phyloP scores from a whole-genome alignment of 2,888 invertebrate species.

The Tetranychus truncatus region DNA sequence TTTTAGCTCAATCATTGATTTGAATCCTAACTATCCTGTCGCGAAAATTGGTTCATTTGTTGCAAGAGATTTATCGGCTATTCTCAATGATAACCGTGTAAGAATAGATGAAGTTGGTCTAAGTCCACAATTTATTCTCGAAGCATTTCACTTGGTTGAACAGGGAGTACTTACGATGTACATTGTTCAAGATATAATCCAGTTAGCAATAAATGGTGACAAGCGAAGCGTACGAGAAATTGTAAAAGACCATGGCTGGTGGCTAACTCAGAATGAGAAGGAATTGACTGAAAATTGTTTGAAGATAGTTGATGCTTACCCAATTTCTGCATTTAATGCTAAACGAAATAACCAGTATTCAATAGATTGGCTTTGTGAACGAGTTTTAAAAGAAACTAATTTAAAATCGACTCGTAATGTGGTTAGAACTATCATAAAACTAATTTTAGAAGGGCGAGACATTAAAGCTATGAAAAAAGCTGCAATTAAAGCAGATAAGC shows the following conservation, averaged over 20 bases:
- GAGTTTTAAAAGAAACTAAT: not conserved
- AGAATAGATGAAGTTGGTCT: not conserved
- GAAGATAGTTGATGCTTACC: not conserved
- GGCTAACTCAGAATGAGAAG: not conserved
- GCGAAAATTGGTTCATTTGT: not conserved
- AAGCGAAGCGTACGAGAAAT: not conserved
- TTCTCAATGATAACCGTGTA: not conserved
- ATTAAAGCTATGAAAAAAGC: not conserved
- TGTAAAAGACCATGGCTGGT: constrained; percentile 9
- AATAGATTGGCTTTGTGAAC: not conserved
- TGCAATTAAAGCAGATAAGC: not conserved
- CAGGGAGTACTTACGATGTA: not conserved
- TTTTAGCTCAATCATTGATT: not conserved
- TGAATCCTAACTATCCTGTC: not conserved
- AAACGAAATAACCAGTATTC: not conserved
- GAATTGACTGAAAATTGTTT: not conserved
- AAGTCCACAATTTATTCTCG: not conserved
- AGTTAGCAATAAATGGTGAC: not conserved
- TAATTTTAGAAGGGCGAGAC: not conserved
- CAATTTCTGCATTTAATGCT: not conserved
- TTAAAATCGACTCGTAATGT: not conserved
- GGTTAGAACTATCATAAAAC: not conserved
- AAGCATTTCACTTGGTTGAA: not conserved
- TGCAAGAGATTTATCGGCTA: not conserved
- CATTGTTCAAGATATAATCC: not conserved